A percentile compares a stretch with the other conserved stretches of the same genome.
Evolutionary conservation across 1,140 invertebrate species (phyloP).

Genomic region (Trichoplusia ni): DNA sequence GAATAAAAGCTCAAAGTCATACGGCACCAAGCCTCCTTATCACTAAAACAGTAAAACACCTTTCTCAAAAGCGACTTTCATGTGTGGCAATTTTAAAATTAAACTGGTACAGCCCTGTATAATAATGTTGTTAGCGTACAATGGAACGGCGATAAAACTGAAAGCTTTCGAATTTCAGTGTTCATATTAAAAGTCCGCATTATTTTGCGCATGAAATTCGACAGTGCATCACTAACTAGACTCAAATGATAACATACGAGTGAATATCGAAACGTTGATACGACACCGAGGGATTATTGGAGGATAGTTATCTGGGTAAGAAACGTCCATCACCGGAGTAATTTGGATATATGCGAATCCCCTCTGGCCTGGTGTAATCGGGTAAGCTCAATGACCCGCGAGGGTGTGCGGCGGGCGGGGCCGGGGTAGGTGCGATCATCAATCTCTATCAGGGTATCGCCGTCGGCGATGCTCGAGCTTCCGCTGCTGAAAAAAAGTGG

Average conservation of each 20-base stretch:
- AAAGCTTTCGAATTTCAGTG: constrained; percentile 23
- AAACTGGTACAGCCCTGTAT: constrained; percentile 17
- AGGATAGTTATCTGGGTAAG: constrained; percentile 63
- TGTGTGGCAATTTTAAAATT: constrained; percentile 15
- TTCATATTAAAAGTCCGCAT: constrained; percentile 23
- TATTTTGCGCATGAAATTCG: constrained; percentile 18
- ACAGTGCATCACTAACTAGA: constrained; percentile 12
- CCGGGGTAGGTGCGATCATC: constrained; percentile 54
- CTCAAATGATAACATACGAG: constrained; percentile 14
- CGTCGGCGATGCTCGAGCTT: constrained; percentile 38
- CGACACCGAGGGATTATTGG: constrained; percentile 44
- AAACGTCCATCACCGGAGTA: constrained; percentile 73
- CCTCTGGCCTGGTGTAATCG: constrained; percentile 57
- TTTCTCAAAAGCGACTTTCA: constrained; percentile 17
- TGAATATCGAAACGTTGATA: constrained; percentile 28
- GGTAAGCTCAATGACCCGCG: constrained; percentile 61
- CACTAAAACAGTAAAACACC: neutral
- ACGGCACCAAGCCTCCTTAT: neutral
- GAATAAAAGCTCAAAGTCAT: constrained; percentile 17
- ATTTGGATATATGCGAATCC: constrained; percentile 79
- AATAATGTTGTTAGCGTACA: constrained; percentile 21
- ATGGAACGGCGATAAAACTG: constrained; percentile 20
- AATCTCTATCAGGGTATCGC: constrained; percentile 67
- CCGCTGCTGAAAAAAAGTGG: constrained; percentile 50
- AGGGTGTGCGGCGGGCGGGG: constrained; percentile 33